Evolutionary conservation across 2,888 invertebrate species (phyloP).

Genomic region (Acronicta leporina): DNA sequence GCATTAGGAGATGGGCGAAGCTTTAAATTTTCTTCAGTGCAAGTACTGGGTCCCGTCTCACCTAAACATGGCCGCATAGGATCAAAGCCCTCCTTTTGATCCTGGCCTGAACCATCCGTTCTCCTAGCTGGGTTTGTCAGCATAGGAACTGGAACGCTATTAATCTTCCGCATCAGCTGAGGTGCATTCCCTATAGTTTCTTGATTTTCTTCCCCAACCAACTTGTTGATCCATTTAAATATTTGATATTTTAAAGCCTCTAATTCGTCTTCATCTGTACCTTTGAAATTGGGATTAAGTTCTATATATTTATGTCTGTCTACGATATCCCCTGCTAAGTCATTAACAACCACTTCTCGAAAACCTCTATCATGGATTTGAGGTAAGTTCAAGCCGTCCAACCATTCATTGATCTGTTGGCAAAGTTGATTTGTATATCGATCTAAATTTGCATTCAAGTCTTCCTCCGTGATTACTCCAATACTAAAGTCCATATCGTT

Average conservation of each 20-base stretch:
- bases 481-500: slow-evolving; percentile 42
- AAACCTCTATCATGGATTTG: slow-evolving; percentile 51
- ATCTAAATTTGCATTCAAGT: slow-evolving; percentile 56
- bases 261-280: slow-evolving; percentile 65
- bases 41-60: slow-evolving; percentile 9
- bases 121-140: slow-evolving; percentile 27
- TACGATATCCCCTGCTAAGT: slow-evolving; percentile 75
- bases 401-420: slow-evolving; percentile 73
- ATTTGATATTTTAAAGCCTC: slow-evolving; percentile 78
- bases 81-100: not conserved
- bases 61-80: slow-evolving; percentile 13
- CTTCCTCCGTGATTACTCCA: slow-evolving; percentile 42
- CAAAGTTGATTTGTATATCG: slow-evolving; percentile 61
- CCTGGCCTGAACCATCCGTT: not conserved
- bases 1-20: not conserved
- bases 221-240: slow-evolving; percentile 77
- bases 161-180: slow-evolving; percentile 70
- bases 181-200: slow-evolving; percentile 65
- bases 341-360: slow-evolving; percentile 63
- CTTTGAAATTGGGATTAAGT: slow-evolving; percentile 58
- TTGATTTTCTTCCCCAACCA: slow-evolving; percentile 66
- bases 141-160: slow-evolving; percentile 64
- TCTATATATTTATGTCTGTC: slow-evolving; percentile 75
- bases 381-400: slow-evolving; percentile 59
- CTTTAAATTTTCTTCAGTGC: slow-evolving; percentile 2